Conservation (phyloP, 2,113 vertebrate genomes). For the Manacus vitellinus region DNA sequence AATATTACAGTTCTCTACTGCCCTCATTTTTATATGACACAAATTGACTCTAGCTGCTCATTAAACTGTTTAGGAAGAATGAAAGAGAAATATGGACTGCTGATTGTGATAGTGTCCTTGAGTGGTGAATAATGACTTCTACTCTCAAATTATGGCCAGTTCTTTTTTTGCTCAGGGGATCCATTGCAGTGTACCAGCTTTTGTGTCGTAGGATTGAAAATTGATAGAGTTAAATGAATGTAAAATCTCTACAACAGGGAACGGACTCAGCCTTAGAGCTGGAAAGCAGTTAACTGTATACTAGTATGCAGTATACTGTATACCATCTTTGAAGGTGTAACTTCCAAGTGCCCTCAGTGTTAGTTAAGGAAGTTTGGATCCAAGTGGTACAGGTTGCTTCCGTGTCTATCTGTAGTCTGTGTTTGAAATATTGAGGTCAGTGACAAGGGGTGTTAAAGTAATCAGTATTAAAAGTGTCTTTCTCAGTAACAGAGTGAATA, state of each 20-base stretch:
- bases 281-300: neutral
- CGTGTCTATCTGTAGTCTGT: neutral
- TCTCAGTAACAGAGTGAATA: neutral
- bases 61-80: conserved; percentile 1
- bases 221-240: neutral
- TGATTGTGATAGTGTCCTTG: neutral
- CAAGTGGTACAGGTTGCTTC: neutral
- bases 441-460: neutral
- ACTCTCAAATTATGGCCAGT: neutral
- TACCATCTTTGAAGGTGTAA: neutral
- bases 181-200: neutral
- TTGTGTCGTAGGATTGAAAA: neutral
- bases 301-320: too few species aligned
- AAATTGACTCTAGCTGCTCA: neutral
- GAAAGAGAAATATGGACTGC: neutral
- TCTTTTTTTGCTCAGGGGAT: neutral
- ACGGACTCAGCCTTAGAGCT: neutral
- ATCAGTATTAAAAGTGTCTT: neutral
- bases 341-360: neutral
- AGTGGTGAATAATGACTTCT: neutral
- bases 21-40: neutral
- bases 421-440: neutral
- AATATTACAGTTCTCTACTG: neutral
- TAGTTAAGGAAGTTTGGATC: neutral
- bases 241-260: neutral